Evolutionary conservation across 2,113 vertebrate genomes (phyloP), one percentile per base, ranked within the genome.

Genomic region (Tamias sibiricus): DNA sequence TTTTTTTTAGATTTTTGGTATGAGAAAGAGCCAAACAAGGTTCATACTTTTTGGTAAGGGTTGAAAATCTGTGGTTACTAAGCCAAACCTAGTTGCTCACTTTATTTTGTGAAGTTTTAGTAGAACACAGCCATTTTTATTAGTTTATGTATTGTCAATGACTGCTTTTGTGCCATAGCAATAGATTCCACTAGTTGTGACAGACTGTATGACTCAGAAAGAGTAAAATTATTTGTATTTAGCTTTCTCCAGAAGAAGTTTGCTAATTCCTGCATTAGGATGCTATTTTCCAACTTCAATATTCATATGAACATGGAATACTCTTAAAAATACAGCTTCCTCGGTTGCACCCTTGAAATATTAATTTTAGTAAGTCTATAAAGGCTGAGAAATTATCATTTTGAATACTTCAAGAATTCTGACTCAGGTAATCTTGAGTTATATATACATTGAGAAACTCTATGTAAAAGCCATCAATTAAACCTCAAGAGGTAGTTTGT

Each of bases 371-470:
- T 44, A 79, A 83, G 14, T 26, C 49, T 5, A 2, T 35, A 11
- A 22, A 62, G 35, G 17, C 13, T 75, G 81, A 81, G 3, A 26
- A 87, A 87, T 89, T 68, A 69, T 32, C 30, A 85, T 68, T 72
- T 91, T 75, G 84, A 83, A 85, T 10, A 87, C 13, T 52, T 87
- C 19, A 89, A 52, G 4, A 93, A 57, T 94, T 71, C 37, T 90
- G 57, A 75, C 20, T 90, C 40, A 71, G 7, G 49, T 26, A 64
- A 86, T 90, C 71, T 90, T 54, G 84, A 90, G 37, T 22, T 47
- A 94, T 59, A 96, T 47, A 94, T 59, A 96, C 19, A 54, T 16
- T 92, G 52, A 95, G 59, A 79, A 90, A 83, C 37, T 28, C 40
- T 64, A 40, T 11, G 4, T 26, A 42, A 49, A 52, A 24, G 14